Conservation (phyloP, 2,797 vertebrate species). For the Podarcis siculus region DNA sequence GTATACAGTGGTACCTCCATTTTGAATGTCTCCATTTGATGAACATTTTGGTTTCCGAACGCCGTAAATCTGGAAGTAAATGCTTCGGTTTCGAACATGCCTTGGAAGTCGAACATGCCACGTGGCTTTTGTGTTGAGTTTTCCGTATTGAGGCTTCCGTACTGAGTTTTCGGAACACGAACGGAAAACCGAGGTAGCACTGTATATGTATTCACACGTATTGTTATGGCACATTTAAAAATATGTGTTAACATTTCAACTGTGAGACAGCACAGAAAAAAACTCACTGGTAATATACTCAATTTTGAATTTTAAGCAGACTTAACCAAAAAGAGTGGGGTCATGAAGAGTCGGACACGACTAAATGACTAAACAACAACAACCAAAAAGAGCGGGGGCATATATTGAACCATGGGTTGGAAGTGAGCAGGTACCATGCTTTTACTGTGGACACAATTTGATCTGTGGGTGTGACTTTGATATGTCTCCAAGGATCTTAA, state of each 20-base stretch:
- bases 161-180: too few relatives aligned
- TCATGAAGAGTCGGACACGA: too few relatives aligned
- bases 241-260: neutral
- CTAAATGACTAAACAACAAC: too few relatives aligned
- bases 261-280: neutral
- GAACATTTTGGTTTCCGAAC: too few relatives aligned
- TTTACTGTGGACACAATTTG: neutral
- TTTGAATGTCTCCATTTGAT: too few relatives aligned
- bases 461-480: neutral
- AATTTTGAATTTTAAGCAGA: slow-evolving; percentile 12
- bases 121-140: too few relatives aligned
- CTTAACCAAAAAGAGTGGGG: neutral
- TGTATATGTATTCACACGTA: slow-evolving; percentile 72
- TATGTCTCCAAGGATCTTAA: neutral
- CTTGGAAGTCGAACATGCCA: too few relatives aligned
- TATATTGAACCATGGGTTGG: neutral
- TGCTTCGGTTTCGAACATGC: too few relatives aligned
- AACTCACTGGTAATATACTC: neutral
- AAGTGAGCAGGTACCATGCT: neutral
- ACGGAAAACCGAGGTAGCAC: too few relatives aligned
- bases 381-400: neutral
- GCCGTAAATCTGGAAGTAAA: too few relatives aligned
- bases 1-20: slow-evolving; percentile 37
- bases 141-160: too few relatives aligned
- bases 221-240: slow-evolving; percentile 64